These are phyloP conservation scores for Diplosoma virens DNA, from an alignment of 23 tunicate genomes.

Conservation along the genomic window DNA sequence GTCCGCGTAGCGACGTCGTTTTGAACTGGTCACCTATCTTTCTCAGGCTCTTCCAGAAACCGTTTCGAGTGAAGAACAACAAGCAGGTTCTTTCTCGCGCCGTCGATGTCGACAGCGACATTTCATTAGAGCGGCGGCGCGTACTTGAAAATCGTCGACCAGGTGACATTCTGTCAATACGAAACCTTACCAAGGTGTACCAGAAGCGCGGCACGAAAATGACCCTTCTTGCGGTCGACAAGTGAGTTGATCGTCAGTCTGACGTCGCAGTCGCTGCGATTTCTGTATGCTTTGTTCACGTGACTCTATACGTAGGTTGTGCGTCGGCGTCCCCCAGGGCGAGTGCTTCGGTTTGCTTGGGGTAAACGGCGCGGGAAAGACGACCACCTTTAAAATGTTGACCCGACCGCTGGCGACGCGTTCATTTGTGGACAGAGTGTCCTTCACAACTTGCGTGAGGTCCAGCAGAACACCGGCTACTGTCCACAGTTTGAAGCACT, in stretches of 20 bases:
- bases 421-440: slow-evolving; percentile 65
- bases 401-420: slow-evolving; percentile 87
- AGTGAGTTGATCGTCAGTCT: slow-evolving; percentile 34
- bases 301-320: too few relatives aligned
- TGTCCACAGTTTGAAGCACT: slow-evolving; percentile 98
- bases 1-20: too few relatives aligned
- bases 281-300: too few relatives aligned
- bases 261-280: too few relatives aligned
- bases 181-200: slow-evolving; percentile 73
- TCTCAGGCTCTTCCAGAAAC: background rate
- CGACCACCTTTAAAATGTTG: slow-evolving; percentile 97
- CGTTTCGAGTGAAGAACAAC: background rate
- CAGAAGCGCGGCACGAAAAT: slow-evolving; percentile 45
- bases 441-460: slow-evolving; percentile 41
- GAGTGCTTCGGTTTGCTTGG: slow-evolving; percentile 98
- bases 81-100: background rate
- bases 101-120: slow-evolving; percentile 9
- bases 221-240: slow-evolving; percentile 78
- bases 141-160: background rate
- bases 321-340: slow-evolving; percentile 80
- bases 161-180: slow-evolving; percentile 58
- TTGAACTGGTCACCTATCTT: background rate
- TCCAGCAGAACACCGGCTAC: slow-evolving; percentile 83
- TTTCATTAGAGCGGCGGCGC: slow-evolving; percentile 16
- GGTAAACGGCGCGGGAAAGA: slow-evolving; percentile 97